These are phyloP conservation scores for Nylanderia fulva DNA, from an alignment of 1,140 invertebrate species.

Conservation along the genomic window DNA sequence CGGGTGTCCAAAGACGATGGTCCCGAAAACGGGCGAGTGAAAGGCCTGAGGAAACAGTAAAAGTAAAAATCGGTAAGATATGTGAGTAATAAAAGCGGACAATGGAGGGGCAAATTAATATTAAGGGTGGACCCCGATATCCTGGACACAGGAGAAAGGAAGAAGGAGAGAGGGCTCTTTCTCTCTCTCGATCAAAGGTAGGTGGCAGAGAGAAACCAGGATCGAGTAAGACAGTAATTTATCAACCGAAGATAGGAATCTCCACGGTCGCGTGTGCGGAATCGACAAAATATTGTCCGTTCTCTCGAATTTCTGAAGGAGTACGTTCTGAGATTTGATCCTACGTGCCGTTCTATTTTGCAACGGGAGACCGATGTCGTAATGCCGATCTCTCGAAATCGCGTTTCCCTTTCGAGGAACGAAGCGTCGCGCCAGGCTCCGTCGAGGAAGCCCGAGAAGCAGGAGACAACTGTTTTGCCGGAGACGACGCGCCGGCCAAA, in stretches of 20 bases:
- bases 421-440: not conserved
- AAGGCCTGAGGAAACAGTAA: slow-evolving; percentile 59
- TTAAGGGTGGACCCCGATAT: slow-evolving; percentile 72
- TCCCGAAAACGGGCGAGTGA: slow-evolving; percentile 22
- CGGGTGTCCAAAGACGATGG: slow-evolving; percentile 15
- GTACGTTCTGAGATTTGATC: not conserved
- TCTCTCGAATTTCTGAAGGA: not conserved
- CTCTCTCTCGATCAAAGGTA: slow-evolving; percentile 47
- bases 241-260: slow-evolving; percentile 85
- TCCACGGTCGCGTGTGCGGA: slow-evolving; percentile 82
- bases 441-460: not conserved
- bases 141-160: not conserved
- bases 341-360: not conserved
- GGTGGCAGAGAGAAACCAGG: slow-evolving; percentile 62
- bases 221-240: slow-evolving; percentile 84
- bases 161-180: not conserved
- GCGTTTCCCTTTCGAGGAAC: not conserved
- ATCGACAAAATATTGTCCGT: slow-evolving; percentile 81
- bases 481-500: slow-evolving; percentile 70
- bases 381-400: not conserved
- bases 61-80: slow-evolving; percentile 81
- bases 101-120: slow-evolving; percentile 85
- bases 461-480: slow-evolving; percentile 78
- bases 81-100: slow-evolving; percentile 84
- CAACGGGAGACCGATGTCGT: not conserved